Evolutionary conservation across 2,113 vertebrate species (phyloP), one percentile per base, ranked within the genome.

Genomic region (Periophthalmodon schlosseri): DNA sequence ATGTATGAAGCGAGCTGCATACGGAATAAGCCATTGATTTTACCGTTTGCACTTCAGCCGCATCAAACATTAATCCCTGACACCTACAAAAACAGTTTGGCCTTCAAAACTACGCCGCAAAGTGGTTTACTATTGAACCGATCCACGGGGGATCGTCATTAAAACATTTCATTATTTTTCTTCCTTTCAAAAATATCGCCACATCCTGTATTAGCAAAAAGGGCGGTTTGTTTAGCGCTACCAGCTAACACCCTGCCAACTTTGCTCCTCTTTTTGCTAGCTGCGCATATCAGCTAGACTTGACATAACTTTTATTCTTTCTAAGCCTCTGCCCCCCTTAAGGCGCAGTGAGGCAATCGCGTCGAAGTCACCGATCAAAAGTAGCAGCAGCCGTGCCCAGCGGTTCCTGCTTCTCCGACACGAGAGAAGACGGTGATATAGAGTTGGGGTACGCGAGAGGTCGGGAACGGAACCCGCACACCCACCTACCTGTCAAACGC

Each of bases 311-410:
- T 88, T 90, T 75, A 87, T 84, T 87, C 84, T 83, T 86, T 5
- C 24, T 73, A 72, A 64, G 81, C 81, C 83, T 52, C 61, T 73
- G 65, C 73, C 72, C 82, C 83, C 66, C 87, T 82, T 68, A 76
- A 88, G 91, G 91, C 86, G 79, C 79, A 85, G 88, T 85, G 74
- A 85, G 87, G 80, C 84, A 69, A 74, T 91, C 83, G 83, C 82
- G 16, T 81, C 72, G 76, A 90, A 89, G 74, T 83, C 80, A 83
- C 82, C 89, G 91, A 92, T 90, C 88, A 92, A 92, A 92, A 89
- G 91, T 91, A 82, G 78, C 87, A 81, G 81, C 12, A 73, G 70
- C 56, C 72, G 76, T 88, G 91, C 91, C 91, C 87, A 84, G 86
- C 89, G 89, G 87, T 91, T 87, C 81, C 83, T 23, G 14, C 86